A percentile compares a stretch with the other conserved stretches of the same genome.
These are phyloP conservation scores for Leptopilina drosophilae DNA, from an alignment of 2,888 invertebrate genomes.

Conservation along the genomic window DNA sequence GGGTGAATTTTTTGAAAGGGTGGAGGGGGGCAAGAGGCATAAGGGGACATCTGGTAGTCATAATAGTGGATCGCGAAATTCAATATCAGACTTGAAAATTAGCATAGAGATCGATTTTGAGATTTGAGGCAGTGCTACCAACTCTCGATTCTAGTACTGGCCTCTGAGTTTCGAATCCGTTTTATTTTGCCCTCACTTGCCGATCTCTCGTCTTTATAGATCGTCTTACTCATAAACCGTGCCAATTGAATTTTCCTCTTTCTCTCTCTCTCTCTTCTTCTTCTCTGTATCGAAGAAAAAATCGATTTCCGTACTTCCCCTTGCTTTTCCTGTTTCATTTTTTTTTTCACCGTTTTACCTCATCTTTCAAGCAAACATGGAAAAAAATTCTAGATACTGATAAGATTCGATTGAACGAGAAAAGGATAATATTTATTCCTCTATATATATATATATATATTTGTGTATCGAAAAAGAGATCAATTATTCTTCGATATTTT, in stretches of 20 bases:
- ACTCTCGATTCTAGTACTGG: slow-evolving; percentile 34
- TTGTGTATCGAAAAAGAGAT: not conserved
- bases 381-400: not conserved
- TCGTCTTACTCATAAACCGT: slow-evolving; percentile 50
- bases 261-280: no score
- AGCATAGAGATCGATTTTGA: slow-evolving; percentile 66
- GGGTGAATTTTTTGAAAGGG: no score
- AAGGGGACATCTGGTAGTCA: slow-evolving; percentile 57
- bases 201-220: slow-evolving; percentile 43
- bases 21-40: no score
- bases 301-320: slow-evolving; percentile 14
- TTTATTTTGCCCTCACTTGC: slow-evolving; percentile 38
- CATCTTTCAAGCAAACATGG: not conserved
- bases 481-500: not conserved
- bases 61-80: slow-evolving; percentile 58
- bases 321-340: slow-evolving; percentile 9
- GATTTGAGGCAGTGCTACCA: slow-evolving; percentile 33
- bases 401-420: not conserved
- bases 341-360: not conserved
- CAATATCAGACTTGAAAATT: slow-evolving; percentile 65
- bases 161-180: slow-evolving; percentile 44
- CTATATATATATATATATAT: no score
- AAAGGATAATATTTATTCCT: not conserved
- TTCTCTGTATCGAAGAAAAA: slow-evolving; percentile 41
- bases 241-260: slow-evolving; percentile 50